phyloP scores from a whole-genome alignment of 1,140 invertebrate species.

The Triops longicaudatus region DNA sequence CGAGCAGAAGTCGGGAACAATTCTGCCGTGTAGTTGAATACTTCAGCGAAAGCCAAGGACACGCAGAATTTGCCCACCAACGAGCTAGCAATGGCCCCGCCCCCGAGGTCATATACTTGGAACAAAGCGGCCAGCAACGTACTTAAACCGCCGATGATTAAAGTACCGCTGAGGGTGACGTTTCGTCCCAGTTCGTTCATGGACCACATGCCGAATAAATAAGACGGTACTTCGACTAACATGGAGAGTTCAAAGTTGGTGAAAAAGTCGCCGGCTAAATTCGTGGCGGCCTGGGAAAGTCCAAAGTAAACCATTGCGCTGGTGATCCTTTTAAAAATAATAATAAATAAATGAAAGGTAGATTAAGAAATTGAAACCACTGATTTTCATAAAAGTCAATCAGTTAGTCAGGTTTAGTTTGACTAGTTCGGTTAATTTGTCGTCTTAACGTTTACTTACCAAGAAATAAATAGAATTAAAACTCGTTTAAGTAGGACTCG shows the following conservation, averaged over 20 bases:
- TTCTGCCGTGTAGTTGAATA: conserved; percentile 16
- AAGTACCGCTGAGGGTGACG: conserved; percentile 17
- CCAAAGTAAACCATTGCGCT: conserved; percentile 29
- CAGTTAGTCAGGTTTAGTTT: no score
- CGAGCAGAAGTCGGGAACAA: conserved; percentile 10
- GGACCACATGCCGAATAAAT: conserved; percentile 25
- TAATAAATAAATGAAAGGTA: no score
- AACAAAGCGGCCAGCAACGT: conserved; percentile 19
- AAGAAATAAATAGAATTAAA: conserved; percentile 27
- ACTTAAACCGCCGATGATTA: conserved; percentile 26
- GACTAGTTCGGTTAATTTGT: background rate
- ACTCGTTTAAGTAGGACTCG: conserved; percentile 19
- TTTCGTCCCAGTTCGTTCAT: conserved; percentile 27
- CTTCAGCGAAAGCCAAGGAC: conserved; percentile 11
- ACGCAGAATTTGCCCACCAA: conserved; percentile 18
- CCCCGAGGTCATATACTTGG: background rate
- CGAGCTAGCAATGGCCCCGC: background rate
- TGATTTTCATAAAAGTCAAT: no score
- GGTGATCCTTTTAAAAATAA: conserved; percentile 21
- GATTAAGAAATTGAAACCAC: no score
- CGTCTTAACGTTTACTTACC: conserved; percentile 18
- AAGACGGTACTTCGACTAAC: conserved; percentile 28
- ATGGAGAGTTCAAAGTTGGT: conserved; percentile 29
- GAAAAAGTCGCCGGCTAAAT: conserved; percentile 21
- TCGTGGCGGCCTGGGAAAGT: conserved; percentile 24